Conservation (phyloP, 2,888 invertebrate species). For the Folsomia candida region DNA sequence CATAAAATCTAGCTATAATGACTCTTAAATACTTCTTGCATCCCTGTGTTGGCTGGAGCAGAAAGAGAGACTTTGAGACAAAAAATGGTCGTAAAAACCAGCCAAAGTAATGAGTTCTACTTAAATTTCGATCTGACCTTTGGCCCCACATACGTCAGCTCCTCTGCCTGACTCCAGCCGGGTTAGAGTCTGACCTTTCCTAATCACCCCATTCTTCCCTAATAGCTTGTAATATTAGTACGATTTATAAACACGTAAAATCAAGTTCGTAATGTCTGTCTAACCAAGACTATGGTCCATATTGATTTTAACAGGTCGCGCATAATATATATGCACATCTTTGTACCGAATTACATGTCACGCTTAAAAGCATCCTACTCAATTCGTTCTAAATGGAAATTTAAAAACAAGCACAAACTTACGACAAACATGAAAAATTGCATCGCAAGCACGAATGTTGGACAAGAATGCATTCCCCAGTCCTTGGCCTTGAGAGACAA, state of each 20-base stretch:
- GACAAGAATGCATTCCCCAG: constrained; percentile 98
- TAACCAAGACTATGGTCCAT: too few species aligned
- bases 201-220: constrained; percentile 7
- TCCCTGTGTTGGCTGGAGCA: too few species aligned
- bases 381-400: background rate
- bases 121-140: background rate
- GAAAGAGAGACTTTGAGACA: background rate
- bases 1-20: background rate
- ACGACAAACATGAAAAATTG: constrained; percentile 95
- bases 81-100: background rate
- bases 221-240: background rate
- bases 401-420: constrained; percentile 57
- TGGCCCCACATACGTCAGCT: constrained; percentile 6
- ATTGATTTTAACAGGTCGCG: too few species aligned
- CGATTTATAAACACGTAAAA: background rate
- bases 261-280: too few species aligned
- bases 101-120: background rate
- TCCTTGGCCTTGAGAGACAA: constrained; percentile 87
- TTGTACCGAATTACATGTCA: too few species aligned
- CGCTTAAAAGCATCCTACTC: background rate
- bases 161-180: constrained; percentile 15
- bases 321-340: too few species aligned
- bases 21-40: background rate
- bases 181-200: constrained; percentile 12
- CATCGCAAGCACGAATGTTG: constrained; percentile 97